Evolutionary conservation across 2,797 vertebrate species (phyloP), one percentile per base, ranked within the genome.

Genomic region (Gorsachius magnificus): DNA sequence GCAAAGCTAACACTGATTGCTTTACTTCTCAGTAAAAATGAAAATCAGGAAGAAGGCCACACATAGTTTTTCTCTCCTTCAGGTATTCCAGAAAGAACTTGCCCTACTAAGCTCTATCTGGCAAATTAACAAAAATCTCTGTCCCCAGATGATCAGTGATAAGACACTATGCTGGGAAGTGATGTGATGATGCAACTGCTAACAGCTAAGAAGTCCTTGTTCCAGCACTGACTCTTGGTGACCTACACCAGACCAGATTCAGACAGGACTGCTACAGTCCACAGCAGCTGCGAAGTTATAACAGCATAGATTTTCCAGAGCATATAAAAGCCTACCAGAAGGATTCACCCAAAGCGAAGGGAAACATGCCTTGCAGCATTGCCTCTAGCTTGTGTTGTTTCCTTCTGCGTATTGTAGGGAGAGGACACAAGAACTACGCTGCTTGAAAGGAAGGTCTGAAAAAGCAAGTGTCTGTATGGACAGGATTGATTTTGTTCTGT

Each of bases 21-120:
- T 95, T 85, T 92, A 90, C 84, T 94, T 86, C 89, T 94, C 65
- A 84, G 50, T 90, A 82, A 93, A 93, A 85, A 54, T 43, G 63
- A 89, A 87, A 91, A 43, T 10, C 20, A 54, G 24, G 46, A 63
- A 51, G 28, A 61, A 31, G 19, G 69, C 57, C 20, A 26, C 21
- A 11, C 2, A 5, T 54, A 63, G 20, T 4, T 70, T 63, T 78
- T 46, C 9, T 85, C 6, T 94, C 20, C 74, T 80, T 90, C 86
- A 91, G 69, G 66, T 95, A 29, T 95, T 89, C 58, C 28, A 61
- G 83, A 85, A 41, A 72, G 50, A 83, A 57, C 64, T 86, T 78
- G 19, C 11, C 31, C 19, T 76, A 18, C 43, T n/a, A 56, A 83
- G 5, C 1, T 79, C 26, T 7, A 50, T 61, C 41, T 93, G 87